Percentiles rank a stretch among this genome's conserved stretches.
Evolutionary conservation across 2,888 invertebrate species (phyloP).

Genomic region (Sphaerophoria rueppellii): DNA sequence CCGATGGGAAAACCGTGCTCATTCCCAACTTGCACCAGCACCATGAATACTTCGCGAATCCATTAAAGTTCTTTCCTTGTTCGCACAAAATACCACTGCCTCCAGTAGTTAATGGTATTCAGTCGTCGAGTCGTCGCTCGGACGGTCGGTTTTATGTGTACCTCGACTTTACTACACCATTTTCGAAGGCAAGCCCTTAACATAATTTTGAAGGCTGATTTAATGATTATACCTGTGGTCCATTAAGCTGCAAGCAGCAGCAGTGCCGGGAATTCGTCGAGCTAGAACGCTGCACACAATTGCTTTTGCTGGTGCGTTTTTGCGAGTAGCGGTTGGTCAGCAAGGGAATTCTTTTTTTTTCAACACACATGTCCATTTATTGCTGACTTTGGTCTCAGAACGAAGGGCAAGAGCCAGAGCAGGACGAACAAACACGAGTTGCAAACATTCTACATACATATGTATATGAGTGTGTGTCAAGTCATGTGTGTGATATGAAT

Average conservation of each 20-base stretch:
- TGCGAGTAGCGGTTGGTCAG: not conserved
- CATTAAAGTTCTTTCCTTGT: constrained; percentile 26
- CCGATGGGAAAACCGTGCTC: not conserved
- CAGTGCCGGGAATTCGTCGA: constrained; percentile 48
- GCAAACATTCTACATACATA: constrained; percentile 13
- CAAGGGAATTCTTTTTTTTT: constrained; percentile 18
- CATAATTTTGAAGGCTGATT: constrained; percentile 62
- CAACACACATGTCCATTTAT: not conserved
- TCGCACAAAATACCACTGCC: constrained; percentile 39
- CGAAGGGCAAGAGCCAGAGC: not conserved
- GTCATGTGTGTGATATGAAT: constrained; percentile 70
- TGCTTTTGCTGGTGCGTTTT: constrained; percentile 8
- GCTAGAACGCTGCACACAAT: constrained; percentile 49
- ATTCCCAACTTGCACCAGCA: not conserved
- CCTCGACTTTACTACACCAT: not conserved
- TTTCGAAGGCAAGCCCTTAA: not conserved
- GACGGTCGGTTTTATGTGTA: constrained; percentile 7
- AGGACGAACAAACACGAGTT: not conserved
- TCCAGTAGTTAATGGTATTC: constrained; percentile 41
- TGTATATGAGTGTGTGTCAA: constrained; percentile 41
- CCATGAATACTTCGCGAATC: not conserved
- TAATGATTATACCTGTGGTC: constrained; percentile 65
- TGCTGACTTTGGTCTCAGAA: not conserved
- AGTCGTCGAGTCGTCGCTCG: too few species aligned
- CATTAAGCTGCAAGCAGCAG: constrained; percentile 49